Percentiles rank a stretch among this genome's conserved stretches.
Conservation (phyloP, 2,888 invertebrate genomes). For the Biston stratarius region DNA sequence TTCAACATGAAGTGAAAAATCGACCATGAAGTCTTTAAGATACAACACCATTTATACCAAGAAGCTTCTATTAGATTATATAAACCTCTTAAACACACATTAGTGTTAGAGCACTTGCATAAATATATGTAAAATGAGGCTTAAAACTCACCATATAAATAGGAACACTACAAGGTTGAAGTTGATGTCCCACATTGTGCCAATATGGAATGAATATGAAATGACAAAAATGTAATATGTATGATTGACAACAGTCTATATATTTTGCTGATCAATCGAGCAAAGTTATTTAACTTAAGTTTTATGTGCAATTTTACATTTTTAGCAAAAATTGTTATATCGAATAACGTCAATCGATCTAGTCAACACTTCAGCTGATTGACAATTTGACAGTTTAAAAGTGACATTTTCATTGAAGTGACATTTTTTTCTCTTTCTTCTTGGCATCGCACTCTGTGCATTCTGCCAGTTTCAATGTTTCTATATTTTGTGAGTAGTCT, state of each 20-base stretch:
- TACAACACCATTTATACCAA: too few species aligned
- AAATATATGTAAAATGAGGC: too few species aligned
- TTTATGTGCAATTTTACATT: background rate
- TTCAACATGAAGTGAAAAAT: too few species aligned
- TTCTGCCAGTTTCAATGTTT: slow-evolving; percentile 1
- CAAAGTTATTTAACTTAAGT: background rate
- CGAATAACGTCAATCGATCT: background rate
- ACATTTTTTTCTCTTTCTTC: background rate
- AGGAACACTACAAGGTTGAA: slow-evolving; percentile 16
- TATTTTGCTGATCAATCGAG: background rate
- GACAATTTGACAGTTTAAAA: too few species aligned
- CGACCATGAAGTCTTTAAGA: too few species aligned
- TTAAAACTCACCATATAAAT: slow-evolving; percentile 19
- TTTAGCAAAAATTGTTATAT: background rate
- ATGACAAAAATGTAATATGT: background rate
- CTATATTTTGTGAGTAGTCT: background rate
- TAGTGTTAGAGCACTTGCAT: too few species aligned
- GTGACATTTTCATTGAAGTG: too few species aligned
- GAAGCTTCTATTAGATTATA: too few species aligned
- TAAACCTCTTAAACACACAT: too few species aligned
- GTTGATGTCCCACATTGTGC: slow-evolving; percentile 20
- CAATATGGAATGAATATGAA: background rate
- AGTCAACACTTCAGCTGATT: background rate
- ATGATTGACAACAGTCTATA: background rate
- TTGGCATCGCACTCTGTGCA: background rate